phyloP scores from a whole-genome alignment of 1,140 invertebrate genomes.

The Berghia stephanieae region DNA sequence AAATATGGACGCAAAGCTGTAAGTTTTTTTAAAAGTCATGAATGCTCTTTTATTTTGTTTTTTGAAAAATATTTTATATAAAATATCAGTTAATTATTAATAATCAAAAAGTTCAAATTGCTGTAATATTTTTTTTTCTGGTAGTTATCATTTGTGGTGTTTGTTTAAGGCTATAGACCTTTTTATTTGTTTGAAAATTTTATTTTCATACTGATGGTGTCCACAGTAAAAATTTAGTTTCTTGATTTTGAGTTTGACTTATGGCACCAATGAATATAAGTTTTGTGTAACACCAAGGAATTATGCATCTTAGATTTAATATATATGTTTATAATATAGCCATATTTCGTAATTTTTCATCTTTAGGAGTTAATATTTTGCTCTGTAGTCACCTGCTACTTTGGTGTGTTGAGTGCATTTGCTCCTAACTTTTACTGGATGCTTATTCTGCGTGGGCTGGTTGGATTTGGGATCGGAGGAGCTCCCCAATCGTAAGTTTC shows the following conservation, averaged over 20 bases:
- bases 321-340: neutral
- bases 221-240: too few relatives aligned
- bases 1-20: conserved; percentile 90
- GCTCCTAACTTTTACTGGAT: conserved; percentile 93
- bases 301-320: neutral
- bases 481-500: conserved; percentile 92
- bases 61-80: neutral
- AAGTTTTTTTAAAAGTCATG: conserved; percentile 45
- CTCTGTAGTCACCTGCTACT: conserved; percentile 88
- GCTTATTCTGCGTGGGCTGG: conserved; percentile 86
- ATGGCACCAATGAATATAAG: too few relatives aligned
- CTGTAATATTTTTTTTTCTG: neutral
- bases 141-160: neutral
- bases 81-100: neutral
- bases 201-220: too few relatives aligned
- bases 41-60: neutral
- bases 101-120: neutral
- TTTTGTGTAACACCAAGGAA: too few relatives aligned
- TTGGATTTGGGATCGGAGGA: conserved; percentile 96
- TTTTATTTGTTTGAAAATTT: too few relatives aligned
- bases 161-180: too few relatives aligned
- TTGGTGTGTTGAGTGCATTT: conserved; percentile 88
- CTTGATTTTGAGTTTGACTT: too few relatives aligned
- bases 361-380: conserved; percentile 84
- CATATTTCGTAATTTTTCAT: conserved; percentile 6